phyloP scores from a whole-genome alignment of 2,797 vertebrate genomes.

The Xerus rutilus region DNA sequence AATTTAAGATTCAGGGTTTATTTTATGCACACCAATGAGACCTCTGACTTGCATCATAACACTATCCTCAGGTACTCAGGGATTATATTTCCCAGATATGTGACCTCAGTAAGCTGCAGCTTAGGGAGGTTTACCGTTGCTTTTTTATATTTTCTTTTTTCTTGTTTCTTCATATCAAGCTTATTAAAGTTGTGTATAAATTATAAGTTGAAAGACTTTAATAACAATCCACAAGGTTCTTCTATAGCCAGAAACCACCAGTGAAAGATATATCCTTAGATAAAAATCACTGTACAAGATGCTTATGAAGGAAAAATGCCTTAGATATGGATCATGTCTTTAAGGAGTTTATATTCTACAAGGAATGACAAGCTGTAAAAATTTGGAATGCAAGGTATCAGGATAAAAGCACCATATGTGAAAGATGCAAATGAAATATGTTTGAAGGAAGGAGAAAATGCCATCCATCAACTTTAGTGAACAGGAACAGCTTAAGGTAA shows the following conservation, averaged over 20 bases:
- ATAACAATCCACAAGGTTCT: neutral
- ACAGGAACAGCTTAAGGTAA: neutral
- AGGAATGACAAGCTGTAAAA: neutral
- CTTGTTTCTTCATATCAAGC: neutral
- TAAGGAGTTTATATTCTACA: neutral
- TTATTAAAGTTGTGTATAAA: slow-evolving; percentile 17
- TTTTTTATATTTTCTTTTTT: slow-evolving; percentile 34
- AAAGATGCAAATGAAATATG: neutral
- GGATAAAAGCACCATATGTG: neutral
- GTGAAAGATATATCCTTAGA: neutral
- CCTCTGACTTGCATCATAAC: neutral
- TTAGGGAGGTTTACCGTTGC: neutral
- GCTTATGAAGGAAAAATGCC: neutral
- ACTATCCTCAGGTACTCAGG: neutral
- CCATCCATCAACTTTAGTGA: neutral
- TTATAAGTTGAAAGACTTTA: neutral
- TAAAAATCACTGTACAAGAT: neutral
- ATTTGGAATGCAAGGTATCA: slow-evolving; percentile 15
- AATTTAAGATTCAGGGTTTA: neutral
- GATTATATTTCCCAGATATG: neutral
- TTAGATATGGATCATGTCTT: neutral
- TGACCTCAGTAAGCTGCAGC: neutral
- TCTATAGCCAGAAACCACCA: neutral
- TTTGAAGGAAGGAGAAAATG: neutral
- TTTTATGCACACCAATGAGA: neutral